Evolutionary conservation across 2,888 invertebrate species (phyloP).

Genomic region (Agrochola litura): DNA sequence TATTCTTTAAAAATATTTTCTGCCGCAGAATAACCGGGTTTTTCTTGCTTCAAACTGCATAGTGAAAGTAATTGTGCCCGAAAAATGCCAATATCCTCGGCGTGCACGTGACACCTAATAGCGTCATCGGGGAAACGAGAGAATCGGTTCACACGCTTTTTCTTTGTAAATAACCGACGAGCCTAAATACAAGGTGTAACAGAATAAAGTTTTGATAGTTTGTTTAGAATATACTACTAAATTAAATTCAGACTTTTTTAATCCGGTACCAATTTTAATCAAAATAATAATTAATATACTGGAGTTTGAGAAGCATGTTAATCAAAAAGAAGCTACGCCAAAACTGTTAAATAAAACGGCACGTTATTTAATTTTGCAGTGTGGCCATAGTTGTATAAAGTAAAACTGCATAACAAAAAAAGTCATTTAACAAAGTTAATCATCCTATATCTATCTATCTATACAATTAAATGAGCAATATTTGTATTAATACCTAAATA

Average conservation of each 20-base stretch:
- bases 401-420: not conserved
- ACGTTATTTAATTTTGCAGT: not conserved
- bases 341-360: not conserved
- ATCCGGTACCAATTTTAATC: not conserved
- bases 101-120: conserved; percentile 46
- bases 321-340: not conserved
- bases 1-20: conserved; percentile 37
- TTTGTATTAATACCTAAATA: too few relatives aligned
- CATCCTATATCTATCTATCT: too few relatives aligned
- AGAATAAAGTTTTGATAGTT: not conserved
- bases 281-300: not conserved
- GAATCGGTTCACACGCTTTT: conserved; percentile 24
- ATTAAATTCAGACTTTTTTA: not conserved
- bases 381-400: not conserved
- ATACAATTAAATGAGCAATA: too few relatives aligned
- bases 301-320: not conserved
- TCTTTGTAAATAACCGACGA: conserved; percentile 1
- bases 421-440: not conserved
- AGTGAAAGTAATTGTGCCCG: conserved; percentile 56
- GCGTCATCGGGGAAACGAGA: conserved; percentile 27
- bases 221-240: not conserved
- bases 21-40: conserved; percentile 30
- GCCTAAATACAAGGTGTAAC: not conserved
- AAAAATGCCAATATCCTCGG: conserved; percentile 46
- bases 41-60: conserved; percentile 50